phyloP scores from a whole-genome alignment of 1,140 invertebrate species.

The Caenorhabditis inopinata region DNA sequence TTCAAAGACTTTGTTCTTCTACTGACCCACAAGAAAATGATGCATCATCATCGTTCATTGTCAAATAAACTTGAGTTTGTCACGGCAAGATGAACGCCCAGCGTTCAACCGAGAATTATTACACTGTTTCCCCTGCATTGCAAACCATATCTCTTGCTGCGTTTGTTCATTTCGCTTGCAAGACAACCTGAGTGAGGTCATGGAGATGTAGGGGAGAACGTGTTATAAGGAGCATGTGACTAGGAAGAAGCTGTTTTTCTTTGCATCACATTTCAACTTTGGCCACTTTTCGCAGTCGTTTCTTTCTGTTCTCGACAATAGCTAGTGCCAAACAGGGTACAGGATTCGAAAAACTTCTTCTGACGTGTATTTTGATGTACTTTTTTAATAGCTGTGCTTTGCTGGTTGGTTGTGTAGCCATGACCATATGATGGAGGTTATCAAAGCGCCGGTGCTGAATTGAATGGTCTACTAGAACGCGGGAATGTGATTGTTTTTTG shows the following conservation, averaged over 20 bases:
- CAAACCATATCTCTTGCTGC: neutral
- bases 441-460: no score
- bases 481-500: no score
- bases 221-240: slow-evolving; percentile 14
- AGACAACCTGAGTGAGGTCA: neutral
- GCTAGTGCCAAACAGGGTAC: no score
- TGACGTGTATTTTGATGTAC: slow-evolving; percentile 11
- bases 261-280: neutral
- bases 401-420: neutral
- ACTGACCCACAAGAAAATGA: neutral
- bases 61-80: neutral
- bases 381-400: neutral
- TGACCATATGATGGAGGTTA: neutral
- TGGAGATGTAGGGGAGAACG: neutral
- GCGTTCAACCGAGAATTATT: neutral
- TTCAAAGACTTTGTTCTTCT: neutral
- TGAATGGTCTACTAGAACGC: no score
- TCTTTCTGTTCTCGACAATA: no score
- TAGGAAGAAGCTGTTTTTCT: slow-evolving; percentile 19
- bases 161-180: neutral
- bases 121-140: neutral
- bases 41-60: neutral
- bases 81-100: neutral
- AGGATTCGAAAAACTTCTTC: no score
- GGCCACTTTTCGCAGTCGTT: neutral